Percentiles rank a stretch among this genome's conserved stretches.
These are phyloP conservation scores for Peucedramus taeniatus DNA, from an alignment of 2,113 vertebrate genomes.

Conservation along the genomic window DNA sequence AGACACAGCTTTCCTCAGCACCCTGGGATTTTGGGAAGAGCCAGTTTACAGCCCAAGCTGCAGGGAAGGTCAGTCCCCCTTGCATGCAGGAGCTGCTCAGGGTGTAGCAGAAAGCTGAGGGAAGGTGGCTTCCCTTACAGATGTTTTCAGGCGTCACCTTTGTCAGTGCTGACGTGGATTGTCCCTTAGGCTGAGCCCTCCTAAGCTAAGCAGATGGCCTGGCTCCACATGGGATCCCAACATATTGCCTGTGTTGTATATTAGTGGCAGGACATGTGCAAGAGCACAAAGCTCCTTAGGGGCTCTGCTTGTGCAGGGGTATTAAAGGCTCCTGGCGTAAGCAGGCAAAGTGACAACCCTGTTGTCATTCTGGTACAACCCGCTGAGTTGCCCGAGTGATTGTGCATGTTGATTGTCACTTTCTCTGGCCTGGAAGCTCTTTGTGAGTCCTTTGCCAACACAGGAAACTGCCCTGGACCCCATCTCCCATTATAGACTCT, in stretches of 20 bases:
- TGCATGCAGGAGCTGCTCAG: rapidly evolving
- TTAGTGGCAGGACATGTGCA: not conserved
- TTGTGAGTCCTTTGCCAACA: not conserved
- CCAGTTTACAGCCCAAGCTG: not conserved
- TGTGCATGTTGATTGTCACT: rapidly evolving
- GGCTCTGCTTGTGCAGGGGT: not conserved
- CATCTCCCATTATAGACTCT: not conserved
- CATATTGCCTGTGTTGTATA: not conserved
- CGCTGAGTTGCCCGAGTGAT: rapidly evolving
- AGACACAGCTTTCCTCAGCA: not conserved
- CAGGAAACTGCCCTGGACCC: not conserved
- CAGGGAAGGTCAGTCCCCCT: not conserved
- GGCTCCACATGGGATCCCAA: not conserved
- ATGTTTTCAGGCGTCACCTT: not conserved
- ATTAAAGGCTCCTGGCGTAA: not conserved
- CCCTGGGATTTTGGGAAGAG: not conserved
- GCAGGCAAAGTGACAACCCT: not conserved
- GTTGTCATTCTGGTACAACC: not conserved
- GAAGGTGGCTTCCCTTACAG: rapidly evolving
- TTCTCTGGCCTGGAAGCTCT: not conserved
- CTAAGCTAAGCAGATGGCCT: constrained; percentile 29
- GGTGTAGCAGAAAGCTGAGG: not conserved
- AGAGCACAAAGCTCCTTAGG: not conserved
- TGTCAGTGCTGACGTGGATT: not conserved
- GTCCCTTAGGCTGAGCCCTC: not conserved